phyloP scores from a whole-genome alignment of 2,888 invertebrate species.

The Agonopterix heracliana region DNA sequence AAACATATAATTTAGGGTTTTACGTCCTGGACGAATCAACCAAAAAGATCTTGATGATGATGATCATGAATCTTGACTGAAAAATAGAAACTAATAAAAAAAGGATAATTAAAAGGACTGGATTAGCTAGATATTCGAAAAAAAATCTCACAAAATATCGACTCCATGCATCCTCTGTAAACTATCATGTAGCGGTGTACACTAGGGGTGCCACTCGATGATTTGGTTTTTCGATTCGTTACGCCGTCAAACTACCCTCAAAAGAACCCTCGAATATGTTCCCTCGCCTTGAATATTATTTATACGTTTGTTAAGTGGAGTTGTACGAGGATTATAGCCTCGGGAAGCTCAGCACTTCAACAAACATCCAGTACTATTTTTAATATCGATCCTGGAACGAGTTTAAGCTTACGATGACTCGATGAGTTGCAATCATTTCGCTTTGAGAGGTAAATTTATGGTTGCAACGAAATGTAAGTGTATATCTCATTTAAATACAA shows the following conservation, averaged over 20 bases:
- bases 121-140: too few species aligned
- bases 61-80: too few species aligned
- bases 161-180: constrained; percentile 45
- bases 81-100: too few species aligned
- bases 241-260: constrained; percentile 76
- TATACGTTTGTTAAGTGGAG: constrained; percentile 77
- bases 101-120: too few species aligned
- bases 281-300: constrained; percentile 76
- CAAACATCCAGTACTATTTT: constrained; percentile 68
- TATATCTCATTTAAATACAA: too few species aligned
- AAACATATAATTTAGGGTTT: too few species aligned
- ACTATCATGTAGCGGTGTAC: constrained; percentile 72
- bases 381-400: constrained; percentile 11
- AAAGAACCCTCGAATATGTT: constrained; percentile 70
- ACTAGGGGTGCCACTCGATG: constrained; percentile 75
- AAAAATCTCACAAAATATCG: constrained; percentile 5
- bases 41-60: too few species aligned
- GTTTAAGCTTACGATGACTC: constrained; percentile 5
- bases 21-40: too few species aligned
- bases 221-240: constrained; percentile 77
- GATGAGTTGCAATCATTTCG: background rate
- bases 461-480: too few species aligned
- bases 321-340: constrained; percentile 67
- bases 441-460: too few species aligned
- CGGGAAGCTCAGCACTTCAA: constrained; percentile 68